These are phyloP conservation scores for Lethrus apterus DNA, from an alignment of 1,140 invertebrate genomes.

Conservation along the genomic window DNA sequence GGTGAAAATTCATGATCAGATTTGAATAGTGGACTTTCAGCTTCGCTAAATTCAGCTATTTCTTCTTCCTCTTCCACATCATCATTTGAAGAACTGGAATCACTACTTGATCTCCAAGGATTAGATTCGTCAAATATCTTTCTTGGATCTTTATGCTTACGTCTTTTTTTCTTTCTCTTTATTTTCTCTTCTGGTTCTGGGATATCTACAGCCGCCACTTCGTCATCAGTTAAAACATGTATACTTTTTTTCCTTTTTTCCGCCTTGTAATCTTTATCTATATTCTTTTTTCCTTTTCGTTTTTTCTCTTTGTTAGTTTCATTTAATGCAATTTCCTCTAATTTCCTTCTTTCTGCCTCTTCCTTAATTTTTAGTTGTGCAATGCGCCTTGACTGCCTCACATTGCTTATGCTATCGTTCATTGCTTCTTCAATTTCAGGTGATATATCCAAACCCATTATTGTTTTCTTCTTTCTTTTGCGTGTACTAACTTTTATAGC, in stretches of 20 bases:
- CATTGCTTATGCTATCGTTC: conserved; percentile 43
- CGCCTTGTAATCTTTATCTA: conserved; percentile 40
- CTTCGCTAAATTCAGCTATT: conserved; percentile 48
- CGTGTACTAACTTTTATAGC: conserved; percentile 1
- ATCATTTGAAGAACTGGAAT: conserved; percentile 53
- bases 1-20: conserved; percentile 91
- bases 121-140: conserved; percentile 53
- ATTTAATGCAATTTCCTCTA: conserved; percentile 60
- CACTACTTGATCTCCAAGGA: conserved; percentile 61
- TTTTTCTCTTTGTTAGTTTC: conserved; percentile 56
- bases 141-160: conserved; percentile 51
- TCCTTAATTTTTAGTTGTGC: conserved; percentile 80
- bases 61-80: conserved; percentile 56
- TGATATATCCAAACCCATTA: conserved; percentile 16
- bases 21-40: conserved; percentile 58
- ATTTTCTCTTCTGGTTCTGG: conserved; percentile 44
- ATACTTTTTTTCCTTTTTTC: conserved; percentile 41
- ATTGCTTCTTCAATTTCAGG: conserved; percentile 20
- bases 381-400: conserved; percentile 70
- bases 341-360: conserved; percentile 63
- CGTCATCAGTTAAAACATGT: conserved; percentile 38
- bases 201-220: conserved; percentile 31
- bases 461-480: conserved; percentile 11
- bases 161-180: conserved; percentile 47
- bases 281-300: conserved; percentile 43